These are phyloP conservation scores for Leucophenga varia DNA, from an alignment of 1,140 invertebrate genomes.

Conservation along the genomic window DNA sequence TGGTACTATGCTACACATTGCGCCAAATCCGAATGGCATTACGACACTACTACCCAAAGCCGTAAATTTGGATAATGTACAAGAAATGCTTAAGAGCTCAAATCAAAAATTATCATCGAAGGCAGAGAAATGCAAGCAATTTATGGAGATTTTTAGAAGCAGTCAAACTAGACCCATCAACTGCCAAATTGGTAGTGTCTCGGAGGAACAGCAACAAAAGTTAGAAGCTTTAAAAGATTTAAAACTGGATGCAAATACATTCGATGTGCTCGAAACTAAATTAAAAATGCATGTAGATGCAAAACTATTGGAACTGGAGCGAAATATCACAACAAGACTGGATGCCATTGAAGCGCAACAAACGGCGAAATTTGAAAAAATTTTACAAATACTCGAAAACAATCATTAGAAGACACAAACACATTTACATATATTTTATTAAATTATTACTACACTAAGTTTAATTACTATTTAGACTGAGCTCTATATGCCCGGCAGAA, in stretches of 20 bases:
- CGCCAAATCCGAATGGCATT: constrained; percentile 48
- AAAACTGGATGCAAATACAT: neutral
- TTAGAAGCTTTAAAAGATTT: constrained; percentile 1
- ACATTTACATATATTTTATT: too few species aligned
- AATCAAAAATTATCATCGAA: constrained; percentile 17
- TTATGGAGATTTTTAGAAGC: constrained; percentile 24
- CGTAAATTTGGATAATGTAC: constrained; percentile 32
- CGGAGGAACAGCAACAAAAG: too few species aligned
- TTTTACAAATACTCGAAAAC: constrained; percentile 27
- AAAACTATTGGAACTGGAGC: constrained; percentile 22
- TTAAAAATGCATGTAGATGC: constrained; percentile 21
- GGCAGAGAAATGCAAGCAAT: constrained; percentile 31
- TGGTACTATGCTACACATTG: constrained; percentile 39
- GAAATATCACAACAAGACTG: constrained; percentile 21
- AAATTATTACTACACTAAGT: too few species aligned
- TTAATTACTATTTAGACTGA: too few species aligned
- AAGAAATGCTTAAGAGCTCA: constrained; percentile 31
- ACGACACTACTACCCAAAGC: constrained; percentile 37
- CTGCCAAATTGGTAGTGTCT: too few species aligned
- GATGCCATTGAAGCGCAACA: constrained; percentile 30
- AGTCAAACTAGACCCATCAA: neutral
- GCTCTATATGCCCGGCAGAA: too few species aligned
- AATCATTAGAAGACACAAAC: too few species aligned
- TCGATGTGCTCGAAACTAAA: too few species aligned
- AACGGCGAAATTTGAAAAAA: constrained; percentile 25